Evolutionary conservation across 23 tunicate genomes (phyloP).

Genomic region (Halocynthia roretzi): DNA sequence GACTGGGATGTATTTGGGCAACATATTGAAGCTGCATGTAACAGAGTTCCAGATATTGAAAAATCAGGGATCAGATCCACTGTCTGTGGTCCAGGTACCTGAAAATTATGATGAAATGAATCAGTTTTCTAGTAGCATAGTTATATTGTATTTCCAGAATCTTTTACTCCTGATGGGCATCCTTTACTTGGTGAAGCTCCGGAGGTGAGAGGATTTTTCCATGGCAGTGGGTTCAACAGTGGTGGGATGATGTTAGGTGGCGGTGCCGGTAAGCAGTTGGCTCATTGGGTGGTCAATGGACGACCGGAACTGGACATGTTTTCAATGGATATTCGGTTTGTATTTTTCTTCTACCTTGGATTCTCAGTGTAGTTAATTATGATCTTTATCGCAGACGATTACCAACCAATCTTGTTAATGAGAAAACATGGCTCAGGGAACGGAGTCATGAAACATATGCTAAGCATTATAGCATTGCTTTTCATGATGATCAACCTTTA

Average conservation of each 20-base stretch:
- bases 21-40: constrained; percentile 58
- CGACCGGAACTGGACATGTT: constrained; percentile 59
- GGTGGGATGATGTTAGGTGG: constrained; percentile 91
- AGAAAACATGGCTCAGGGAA: constrained; percentile 67
- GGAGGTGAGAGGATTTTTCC: constrained; percentile 64
- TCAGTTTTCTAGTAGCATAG: not conserved
- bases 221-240: constrained; percentile 81
- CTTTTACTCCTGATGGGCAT: constrained; percentile 59
- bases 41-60: constrained; percentile 32
- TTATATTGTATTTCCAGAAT: constrained; percentile 24
- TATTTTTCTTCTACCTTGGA: too few species aligned
- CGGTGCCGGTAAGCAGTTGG: constrained; percentile 69
- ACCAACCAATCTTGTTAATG: constrained; percentile 46
- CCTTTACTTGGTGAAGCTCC: constrained; percentile 81
- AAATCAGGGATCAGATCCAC: constrained; percentile 71
- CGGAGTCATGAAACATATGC: constrained; percentile 64
- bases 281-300: constrained; percentile 70
- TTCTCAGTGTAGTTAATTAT: not conserved
- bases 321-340: constrained; percentile 70
- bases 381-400: constrained; percentile 43
- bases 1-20: constrained; percentile 90
- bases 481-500: constrained; percentile 78
- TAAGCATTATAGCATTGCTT: constrained; percentile 71
- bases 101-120: not conserved
- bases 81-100: constrained; percentile 74